Percentiles rank a stretch among this genome's conserved stretches.
Conservation (phyloP, 2,113 vertebrate species). For the Pyrgilauda ruficollis region DNA sequence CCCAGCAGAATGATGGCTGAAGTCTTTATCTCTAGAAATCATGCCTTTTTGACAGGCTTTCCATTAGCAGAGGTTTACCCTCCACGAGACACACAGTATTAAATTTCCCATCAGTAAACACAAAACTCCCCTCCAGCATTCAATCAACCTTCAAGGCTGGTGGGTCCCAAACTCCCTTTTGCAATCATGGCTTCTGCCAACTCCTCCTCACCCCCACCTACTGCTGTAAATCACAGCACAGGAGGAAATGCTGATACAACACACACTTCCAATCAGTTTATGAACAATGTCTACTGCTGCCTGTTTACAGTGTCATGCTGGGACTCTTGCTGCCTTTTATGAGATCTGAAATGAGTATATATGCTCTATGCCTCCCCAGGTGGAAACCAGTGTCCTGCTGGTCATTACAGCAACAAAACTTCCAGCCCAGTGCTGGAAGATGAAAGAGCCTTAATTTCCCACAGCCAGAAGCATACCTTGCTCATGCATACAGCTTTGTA, state of each 20-base stretch:
- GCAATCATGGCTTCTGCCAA: not conserved
- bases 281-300: not conserved
- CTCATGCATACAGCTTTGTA: not conserved
- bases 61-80: not conserved
- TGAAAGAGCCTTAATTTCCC: not conserved
- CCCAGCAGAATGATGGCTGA: not conserved
- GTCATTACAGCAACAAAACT: not conserved
- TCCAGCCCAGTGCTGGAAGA: not conserved
- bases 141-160: not conserved
- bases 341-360: not conserved
- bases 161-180: not conserved
- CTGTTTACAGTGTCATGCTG: not conserved
- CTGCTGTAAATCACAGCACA: not conserved
- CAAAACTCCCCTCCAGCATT: not conserved
- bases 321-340: not conserved
- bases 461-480: not conserved
- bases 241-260: not conserved
- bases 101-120: not conserved
- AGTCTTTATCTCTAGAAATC: not conserved
- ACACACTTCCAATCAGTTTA: not conserved
- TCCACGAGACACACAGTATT: not conserved
- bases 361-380: accelerated
- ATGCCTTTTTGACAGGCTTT: not conserved
- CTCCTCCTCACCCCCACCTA: not conserved
- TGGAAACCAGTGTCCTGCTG: not conserved